Conservation (phyloP, 2,888 invertebrate species). For the Rhagophthalmus giganteus region DNA sequence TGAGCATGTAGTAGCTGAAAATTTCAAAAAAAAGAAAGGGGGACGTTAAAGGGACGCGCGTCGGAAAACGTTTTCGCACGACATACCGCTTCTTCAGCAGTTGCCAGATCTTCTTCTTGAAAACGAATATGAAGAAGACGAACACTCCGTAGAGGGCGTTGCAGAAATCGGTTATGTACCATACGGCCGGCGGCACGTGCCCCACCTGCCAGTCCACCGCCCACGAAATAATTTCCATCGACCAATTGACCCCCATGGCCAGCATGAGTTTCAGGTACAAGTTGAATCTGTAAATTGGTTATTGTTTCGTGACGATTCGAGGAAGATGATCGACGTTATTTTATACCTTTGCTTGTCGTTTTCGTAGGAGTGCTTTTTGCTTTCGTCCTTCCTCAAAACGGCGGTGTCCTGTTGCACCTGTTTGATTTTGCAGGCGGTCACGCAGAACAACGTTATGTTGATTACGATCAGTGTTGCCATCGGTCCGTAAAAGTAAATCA, state of each 20-base stretch:
- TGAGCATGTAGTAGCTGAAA: slow-evolving; percentile 26
- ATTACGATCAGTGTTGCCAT: slow-evolving; percentile 66
- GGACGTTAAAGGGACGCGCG: too few relatives aligned
- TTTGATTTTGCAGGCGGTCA: slow-evolving; percentile 69
- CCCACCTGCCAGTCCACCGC: slow-evolving; percentile 51
- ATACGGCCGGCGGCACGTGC: slow-evolving; percentile 56
- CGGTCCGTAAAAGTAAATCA: slow-evolving; percentile 72
- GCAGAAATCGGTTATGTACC: slow-evolving; percentile 67
- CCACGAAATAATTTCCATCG: slow-evolving; percentile 76
- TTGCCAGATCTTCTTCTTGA: slow-evolving; percentile 68
- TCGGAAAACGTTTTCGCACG: too few relatives aligned
- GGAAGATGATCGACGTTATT: too few relatives aligned
- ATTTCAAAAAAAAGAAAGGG: too few relatives aligned
- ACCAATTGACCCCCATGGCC: slow-evolving; percentile 87
- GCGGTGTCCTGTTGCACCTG: slow-evolving; percentile 69
- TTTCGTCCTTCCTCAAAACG: slow-evolving; percentile 65
- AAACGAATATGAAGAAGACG: slow-evolving; percentile 74
- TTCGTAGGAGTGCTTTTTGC: slow-evolving; percentile 62
- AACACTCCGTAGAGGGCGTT: slow-evolving; percentile 71
- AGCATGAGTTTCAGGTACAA: slow-evolving; percentile 79
- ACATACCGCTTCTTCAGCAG: slow-evolving; percentile 64
- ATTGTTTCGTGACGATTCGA: not conserved
- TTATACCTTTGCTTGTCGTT: slow-evolving; percentile 55
- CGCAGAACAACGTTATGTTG: slow-evolving; percentile 68
- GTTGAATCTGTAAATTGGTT: slow-evolving; percentile 64